phyloP scores from a whole-genome alignment of 2,888 invertebrate species.

The Schrankia costaestrigalis region DNA sequence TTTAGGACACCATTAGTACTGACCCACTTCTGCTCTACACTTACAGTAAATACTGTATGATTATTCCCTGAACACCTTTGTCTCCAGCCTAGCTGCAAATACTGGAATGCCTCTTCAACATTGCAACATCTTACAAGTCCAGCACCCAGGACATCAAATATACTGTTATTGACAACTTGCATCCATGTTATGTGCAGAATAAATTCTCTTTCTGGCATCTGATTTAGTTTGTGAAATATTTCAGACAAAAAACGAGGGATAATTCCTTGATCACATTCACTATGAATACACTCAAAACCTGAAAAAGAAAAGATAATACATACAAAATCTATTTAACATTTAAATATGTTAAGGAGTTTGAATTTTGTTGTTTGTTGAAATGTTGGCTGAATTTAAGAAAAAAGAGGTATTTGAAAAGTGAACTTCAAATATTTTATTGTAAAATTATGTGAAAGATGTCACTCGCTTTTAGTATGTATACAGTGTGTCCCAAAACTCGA shows the following conservation, averaged over 20 bases:
- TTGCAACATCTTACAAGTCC: conserved; percentile 79
- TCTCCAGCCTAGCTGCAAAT: conserved; percentile 84
- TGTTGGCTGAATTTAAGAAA: no score
- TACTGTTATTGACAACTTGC: conserved; percentile 85
- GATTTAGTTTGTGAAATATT: conserved; percentile 84
- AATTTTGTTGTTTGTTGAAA: no score
- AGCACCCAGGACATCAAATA: conserved; percentile 80
- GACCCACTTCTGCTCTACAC: conserved; percentile 87
- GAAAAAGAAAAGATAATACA: conserved; percentile 4
- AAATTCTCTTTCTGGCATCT: conserved; percentile 83
- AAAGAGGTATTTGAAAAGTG: no score
- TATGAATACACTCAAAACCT: conserved; percentile 78
- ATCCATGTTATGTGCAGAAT: conserved; percentile 86
- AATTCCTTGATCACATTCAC: conserved; percentile 86
- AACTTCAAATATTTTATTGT: no score
- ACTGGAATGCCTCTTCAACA: conserved; percentile 87
- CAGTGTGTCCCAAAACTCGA: no score
- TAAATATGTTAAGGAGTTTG: background rate
- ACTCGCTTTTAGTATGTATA: no score
- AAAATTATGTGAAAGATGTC: no score
- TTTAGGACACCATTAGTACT: conserved; percentile 84
- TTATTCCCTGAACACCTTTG: conserved; percentile 78
- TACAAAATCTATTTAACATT: background rate
- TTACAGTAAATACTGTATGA: conserved; percentile 86
- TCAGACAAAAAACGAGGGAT: conserved; percentile 87